A percentile compares a stretch with the other conserved stretches of the same genome.
Conservation (phyloP, 2,113 vertebrate genomes). For the Hippocampus abdominalis region DNA sequence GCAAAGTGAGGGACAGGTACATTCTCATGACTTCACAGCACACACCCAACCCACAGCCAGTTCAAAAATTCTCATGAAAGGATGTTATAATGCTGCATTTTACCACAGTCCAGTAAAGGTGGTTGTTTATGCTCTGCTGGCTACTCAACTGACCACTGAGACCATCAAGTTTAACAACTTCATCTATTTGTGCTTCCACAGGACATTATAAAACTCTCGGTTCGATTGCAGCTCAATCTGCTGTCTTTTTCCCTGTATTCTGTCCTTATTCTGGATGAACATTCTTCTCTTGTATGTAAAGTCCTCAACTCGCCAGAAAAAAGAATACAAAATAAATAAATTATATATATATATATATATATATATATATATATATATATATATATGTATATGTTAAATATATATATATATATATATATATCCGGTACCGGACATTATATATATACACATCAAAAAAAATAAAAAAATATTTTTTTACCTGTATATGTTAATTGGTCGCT, state of each 20-base stretch:
- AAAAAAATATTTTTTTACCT: no score
- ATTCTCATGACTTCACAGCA: neutral
- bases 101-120: constrained; percentile 31
- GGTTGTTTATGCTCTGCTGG: constrained; percentile 34
- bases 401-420: no score
- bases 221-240: neutral
- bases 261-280: constrained; percentile 3
- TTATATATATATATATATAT: no score
- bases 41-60: constrained; percentile 2
- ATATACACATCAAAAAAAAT: no score
- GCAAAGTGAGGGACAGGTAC: constrained; percentile 3
- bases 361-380: no score
- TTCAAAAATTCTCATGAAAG: neutral
- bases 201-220: constrained; percentile 33
- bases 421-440: no score
- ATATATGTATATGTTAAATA: no score
- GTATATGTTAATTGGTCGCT: no score
- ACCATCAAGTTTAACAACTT: constrained; percentile 56
- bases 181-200: constrained; percentile 46
- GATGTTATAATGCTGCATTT: constrained; percentile 13
- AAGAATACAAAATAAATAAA: no score
- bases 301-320: constrained; percentile 9
- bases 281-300: constrained; percentile 11
- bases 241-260: neutral
- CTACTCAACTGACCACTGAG: constrained; percentile 49